These are phyloP conservation scores for Diachasma alloeum DNA, from an alignment of 1,140 invertebrate species.

Conservation along the genomic window DNA sequence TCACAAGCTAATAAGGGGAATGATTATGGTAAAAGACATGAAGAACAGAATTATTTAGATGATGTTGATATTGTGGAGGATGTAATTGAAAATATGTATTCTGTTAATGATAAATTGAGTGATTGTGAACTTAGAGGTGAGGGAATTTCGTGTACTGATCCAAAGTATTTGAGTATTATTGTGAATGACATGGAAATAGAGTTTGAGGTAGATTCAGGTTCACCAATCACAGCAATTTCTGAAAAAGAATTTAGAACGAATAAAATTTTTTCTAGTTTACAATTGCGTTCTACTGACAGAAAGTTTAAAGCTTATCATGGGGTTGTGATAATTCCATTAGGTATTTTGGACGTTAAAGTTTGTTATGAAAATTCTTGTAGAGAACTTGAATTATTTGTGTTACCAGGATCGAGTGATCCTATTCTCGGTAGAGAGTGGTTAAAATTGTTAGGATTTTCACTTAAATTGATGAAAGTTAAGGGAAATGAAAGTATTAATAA, in stretches of 20 bases:
- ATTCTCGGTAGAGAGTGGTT: background rate
- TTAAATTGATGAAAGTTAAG: background rate
- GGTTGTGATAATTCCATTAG: too few relatives aligned
- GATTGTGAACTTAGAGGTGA: background rate
- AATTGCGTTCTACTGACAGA: too few relatives aligned
- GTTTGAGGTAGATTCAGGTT: background rate
- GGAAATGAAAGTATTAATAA: background rate
- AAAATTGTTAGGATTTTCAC: background rate
- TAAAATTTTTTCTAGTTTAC: too few relatives aligned
- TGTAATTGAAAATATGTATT: too few relatives aligned
- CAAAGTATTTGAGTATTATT: background rate
- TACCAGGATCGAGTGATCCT: background rate
- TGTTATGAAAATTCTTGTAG: background rate
- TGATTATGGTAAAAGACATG: background rate
- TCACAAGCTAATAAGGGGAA: background rate
- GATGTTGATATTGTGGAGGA: too few relatives aligned
- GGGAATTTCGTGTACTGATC: background rate
- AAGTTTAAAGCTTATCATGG: too few relatives aligned
- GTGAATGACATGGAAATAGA: background rate
- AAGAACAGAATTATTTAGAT: background rate
- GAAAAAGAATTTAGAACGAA: background rate
- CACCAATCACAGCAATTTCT: background rate
- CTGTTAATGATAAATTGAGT: background rate
- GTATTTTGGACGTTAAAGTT: too few relatives aligned
- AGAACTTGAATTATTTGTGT: background rate